Evolutionary conservation across 2,113 vertebrate species (phyloP).

Genomic region (Myotis brandtii): DNA sequence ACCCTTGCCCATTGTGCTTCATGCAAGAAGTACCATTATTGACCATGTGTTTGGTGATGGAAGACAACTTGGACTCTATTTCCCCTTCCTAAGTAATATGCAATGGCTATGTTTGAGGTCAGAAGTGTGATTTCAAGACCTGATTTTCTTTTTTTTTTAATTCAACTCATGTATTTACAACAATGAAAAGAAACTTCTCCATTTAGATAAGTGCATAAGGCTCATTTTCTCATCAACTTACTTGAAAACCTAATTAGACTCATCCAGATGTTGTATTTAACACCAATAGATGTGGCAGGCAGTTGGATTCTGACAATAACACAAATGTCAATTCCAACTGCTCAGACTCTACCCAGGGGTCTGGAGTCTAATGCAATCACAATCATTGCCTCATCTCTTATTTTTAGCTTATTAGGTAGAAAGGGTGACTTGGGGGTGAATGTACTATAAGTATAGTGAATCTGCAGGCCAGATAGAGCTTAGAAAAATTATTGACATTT

Average conservation of each 20-base stretch:
- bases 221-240: slow-evolving; percentile 71
- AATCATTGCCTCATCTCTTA: background rate
- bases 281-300: slow-evolving; percentile 54
- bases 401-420: slow-evolving; percentile 63
- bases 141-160: background rate
- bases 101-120: background rate
- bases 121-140: background rate
- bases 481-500: background rate
- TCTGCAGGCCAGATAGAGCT: background rate
- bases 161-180: slow-evolving; percentile 6
- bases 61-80: background rate
- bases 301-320: slow-evolving; percentile 65
- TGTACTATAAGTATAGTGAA: background rate
- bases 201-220: slow-evolving; percentile 61
- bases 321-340: slow-evolving; percentile 63
- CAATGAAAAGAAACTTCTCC: slow-evolving; percentile 65
- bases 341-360: slow-evolving; percentile 2
- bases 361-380: background rate
- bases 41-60: background rate
- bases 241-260: slow-evolving; percentile 76
- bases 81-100: background rate
- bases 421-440: background rate
- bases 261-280: slow-evolving; percentile 71
- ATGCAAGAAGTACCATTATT: background rate
- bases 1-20: background rate